Evolutionary conservation across 1,140 invertebrate species (phyloP).

Genomic region (Zeugodacus cucurbitae): DNA sequence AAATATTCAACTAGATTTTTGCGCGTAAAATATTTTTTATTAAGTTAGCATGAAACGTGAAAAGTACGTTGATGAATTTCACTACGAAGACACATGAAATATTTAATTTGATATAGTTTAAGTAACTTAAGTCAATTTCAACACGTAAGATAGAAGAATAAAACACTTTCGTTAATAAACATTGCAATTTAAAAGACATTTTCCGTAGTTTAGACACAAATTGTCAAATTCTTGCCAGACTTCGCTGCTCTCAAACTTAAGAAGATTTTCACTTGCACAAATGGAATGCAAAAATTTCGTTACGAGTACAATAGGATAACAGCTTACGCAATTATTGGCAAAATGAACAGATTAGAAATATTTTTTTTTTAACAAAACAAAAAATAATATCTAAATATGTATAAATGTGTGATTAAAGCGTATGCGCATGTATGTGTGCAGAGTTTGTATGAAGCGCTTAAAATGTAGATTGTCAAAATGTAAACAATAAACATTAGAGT

Average conservation of each 20-base stretch:
- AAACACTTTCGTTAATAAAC: no score
- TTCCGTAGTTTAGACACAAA: background rate
- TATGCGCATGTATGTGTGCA: background rate
- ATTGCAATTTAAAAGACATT: background rate
- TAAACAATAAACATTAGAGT: background rate
- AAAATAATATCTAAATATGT: background rate
- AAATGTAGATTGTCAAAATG: background rate
- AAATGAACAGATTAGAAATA: background rate
- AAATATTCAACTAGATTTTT: background rate
- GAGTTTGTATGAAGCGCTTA: background rate
- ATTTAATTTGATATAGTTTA: background rate
- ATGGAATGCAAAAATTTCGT: constrained; percentile 17
- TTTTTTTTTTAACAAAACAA: background rate
- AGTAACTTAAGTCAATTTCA: background rate
- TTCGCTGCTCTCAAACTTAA: background rate
- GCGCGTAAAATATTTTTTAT: background rate
- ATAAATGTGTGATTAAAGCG: background rate
- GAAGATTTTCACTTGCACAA: background rate
- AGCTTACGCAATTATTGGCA: background rate
- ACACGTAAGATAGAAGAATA: background rate
- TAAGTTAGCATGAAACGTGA: background rate
- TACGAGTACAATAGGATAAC: background rate
- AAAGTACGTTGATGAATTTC: background rate
- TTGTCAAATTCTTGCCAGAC: background rate
- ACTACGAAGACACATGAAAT: background rate